These are phyloP conservation scores for Monarcha castaneiventris DNA, from an alignment of 2,113 vertebrate genomes.

Conservation along the genomic window DNA sequence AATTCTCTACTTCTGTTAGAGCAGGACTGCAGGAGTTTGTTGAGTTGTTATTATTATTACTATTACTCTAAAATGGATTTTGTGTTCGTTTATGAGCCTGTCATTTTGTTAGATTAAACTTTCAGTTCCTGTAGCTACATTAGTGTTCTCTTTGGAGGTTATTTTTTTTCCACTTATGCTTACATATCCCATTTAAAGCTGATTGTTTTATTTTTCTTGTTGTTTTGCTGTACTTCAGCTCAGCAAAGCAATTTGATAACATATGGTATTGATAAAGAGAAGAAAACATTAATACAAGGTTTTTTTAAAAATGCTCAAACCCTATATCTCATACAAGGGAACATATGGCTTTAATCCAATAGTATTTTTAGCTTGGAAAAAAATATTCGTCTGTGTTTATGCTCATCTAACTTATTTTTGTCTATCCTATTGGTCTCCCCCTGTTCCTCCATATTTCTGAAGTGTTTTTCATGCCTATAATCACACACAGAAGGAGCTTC, in stretches of 20 bases:
- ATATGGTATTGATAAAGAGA: not conserved
- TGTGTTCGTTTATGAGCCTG: not conserved
- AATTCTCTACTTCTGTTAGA: not conserved
- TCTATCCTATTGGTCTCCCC: not conserved
- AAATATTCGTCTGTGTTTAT: not conserved
- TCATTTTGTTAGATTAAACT: not conserved
- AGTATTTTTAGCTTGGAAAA: not conserved
- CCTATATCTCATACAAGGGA: not conserved
- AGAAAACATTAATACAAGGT: not conserved
- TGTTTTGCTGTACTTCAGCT: not conserved
- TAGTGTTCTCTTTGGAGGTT: not conserved
- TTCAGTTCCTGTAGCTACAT: not conserved
- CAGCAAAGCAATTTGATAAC: not conserved
- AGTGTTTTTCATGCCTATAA: not conserved
- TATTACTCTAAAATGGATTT: not conserved
- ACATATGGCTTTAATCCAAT: not conserved
- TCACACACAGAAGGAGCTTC: constrained; percentile 31
- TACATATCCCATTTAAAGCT: not conserved
- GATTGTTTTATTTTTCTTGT: not conserved
- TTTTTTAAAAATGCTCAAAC: not conserved
- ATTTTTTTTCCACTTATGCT: not conserved
- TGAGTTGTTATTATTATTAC: not conserved
- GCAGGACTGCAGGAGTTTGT: not conserved
- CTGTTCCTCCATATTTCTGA: not conserved
- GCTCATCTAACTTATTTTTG: constrained; percentile 4